Base-by-base conservation (phyloP, 2,888 invertebrate species). In the Phorcus lineatus region DNA sequence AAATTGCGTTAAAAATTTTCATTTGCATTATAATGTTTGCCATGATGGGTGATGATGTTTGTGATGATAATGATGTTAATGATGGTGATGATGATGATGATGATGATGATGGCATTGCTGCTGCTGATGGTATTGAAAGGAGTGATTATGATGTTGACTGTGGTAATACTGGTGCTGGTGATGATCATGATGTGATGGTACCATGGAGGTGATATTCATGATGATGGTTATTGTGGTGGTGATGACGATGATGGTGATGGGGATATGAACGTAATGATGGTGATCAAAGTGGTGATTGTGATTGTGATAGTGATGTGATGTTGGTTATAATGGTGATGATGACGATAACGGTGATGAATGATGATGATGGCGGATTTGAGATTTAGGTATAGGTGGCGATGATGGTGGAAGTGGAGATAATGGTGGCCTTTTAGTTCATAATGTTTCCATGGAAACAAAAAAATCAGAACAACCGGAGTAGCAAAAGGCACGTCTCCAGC, bases 141-240 rank as follows among this genome's bases (percentile, higher is more conserved):
- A 22, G 13, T 77, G 31, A 40, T 77, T 4, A 7, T 78, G 47
- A 17, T 66, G 19, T 6, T 78, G 47, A 24, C 62, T 4, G 17
- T 78, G 66, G 13, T 62, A 11, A 19, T 78, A 31, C 7, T 78
- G 66, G 19, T 78, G 19, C n/a, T n/a, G n/a, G n/a, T n/a, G n/a
- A n/a, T n/a, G n/a, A n/a, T n/a, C n/a, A n/a, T n/a, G n/a, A n/a
- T n/a, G n/a, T n/a, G n/a, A n/a, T n/a, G n/a, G n/a, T n/a, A n/a
- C n/a, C n/a, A n/a, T n/a, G n/a, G n/a, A n/a, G n/a, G n/a, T n/a
- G n/a, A n/a, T n/a, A n/a, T n/a, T n/a, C n/a, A n/a, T n/a, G n/a
- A n/a, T n/a, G n/a, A n/a, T n/a, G n/a, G n/a, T n/a, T n/a, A n/a
- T n/a, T n/a, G n/a, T n/a, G n/a, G n/a, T n/a, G n/a, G n/a, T n/a